Base-by-base conservation (phyloP, 2,888 invertebrate genomes). In the Ornithoptera alexandrae region DNA sequence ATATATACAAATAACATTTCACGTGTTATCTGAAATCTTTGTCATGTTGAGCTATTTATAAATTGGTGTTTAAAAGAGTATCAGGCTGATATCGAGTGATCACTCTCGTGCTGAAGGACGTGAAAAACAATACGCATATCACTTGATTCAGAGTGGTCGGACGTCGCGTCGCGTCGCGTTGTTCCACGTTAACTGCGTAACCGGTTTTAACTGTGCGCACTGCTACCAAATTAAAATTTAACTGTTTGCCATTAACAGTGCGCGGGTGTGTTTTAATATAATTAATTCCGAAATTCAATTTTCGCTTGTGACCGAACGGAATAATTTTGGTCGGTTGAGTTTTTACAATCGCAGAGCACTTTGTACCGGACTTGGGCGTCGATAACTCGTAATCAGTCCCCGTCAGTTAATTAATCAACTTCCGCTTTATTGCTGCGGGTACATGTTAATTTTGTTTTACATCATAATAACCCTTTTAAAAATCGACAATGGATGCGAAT, bases 131-230 rank as follows among this genome's bases (percentile, higher is more conserved):
- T 62, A 36, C 17, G 39, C 36, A 81, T 81, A 81, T 84, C 81
- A 79, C 79, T 46, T 80, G 77, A 76, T 74, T 76, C 78, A 74
- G 81, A 82, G 15, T 12, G 15, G 77, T 80, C 82, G 83, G 22
- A 22, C 78, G 76, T 62, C 61, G 57, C 67, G 46, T 67, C 42
- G 24, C 24, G 62, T 39, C 39, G 22, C 57, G 22, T 42, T 56
- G 74, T 71, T 66, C 71, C 72, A 75, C 72, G 74, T 60, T 70
- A 69, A 72, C 71, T 69, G 69, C 73, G 73, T 73, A 73, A 73
- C 74, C 20, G 61, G 42, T 36, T 62, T 61, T 61, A 69, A 65
- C 60, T 71, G 72, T 69, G 68, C 76, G 75, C 75, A 74, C 74
- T 76, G 77, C 73, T 69, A 71, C 56, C 71, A 71, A 75, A 77